These are phyloP conservation scores for Xerus rutilus DNA, from an alignment of 2,797 vertebrate genomes.

Conservation along the genomic window DNA sequence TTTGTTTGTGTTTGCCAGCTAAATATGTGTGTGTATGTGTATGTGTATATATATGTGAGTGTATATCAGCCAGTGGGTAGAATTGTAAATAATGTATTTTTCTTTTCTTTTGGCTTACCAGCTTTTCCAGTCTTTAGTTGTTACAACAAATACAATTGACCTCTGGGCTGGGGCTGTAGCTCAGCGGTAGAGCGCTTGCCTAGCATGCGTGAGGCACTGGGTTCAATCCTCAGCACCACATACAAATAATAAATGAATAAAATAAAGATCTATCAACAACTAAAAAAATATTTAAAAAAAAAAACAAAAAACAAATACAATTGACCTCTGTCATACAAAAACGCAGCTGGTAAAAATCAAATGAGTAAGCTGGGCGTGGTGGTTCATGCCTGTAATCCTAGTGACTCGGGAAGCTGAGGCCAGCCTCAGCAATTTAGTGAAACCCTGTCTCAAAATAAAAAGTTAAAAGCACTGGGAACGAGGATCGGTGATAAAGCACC, in stretches of 20 bases:
- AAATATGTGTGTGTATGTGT: too few relatives aligned
- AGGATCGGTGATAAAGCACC: too few relatives aligned
- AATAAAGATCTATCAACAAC: too few relatives aligned
- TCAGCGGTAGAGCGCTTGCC: too few relatives aligned
- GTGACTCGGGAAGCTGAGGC: not conserved
- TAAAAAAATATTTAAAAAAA: too few relatives aligned
- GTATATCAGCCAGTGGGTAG: not conserved
- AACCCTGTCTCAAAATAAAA: not conserved
- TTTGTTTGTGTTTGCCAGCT: not conserved
- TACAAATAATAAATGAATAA: too few relatives aligned
- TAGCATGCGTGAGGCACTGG: too few relatives aligned
- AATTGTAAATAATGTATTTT: slow-evolving; percentile 25
- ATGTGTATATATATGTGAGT: too few relatives aligned
- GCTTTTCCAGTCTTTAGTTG: not conserved
- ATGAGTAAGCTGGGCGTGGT: not conserved
- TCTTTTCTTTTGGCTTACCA: slow-evolving; percentile 35
- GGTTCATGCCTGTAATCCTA: not conserved
- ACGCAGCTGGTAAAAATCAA: slow-evolving; percentile 17
- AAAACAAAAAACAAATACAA: not conserved
- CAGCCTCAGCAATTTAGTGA: not conserved
- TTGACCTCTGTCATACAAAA: slow-evolving; percentile 15
- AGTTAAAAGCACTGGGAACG: not conserved
- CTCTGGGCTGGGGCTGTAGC: too few relatives aligned
- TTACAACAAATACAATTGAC: not conserved
- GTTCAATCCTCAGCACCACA: too few relatives aligned